phyloP scores from a whole-genome alignment of 1,140 invertebrate genomes.

The Trichogramma pretiosum region DNA sequence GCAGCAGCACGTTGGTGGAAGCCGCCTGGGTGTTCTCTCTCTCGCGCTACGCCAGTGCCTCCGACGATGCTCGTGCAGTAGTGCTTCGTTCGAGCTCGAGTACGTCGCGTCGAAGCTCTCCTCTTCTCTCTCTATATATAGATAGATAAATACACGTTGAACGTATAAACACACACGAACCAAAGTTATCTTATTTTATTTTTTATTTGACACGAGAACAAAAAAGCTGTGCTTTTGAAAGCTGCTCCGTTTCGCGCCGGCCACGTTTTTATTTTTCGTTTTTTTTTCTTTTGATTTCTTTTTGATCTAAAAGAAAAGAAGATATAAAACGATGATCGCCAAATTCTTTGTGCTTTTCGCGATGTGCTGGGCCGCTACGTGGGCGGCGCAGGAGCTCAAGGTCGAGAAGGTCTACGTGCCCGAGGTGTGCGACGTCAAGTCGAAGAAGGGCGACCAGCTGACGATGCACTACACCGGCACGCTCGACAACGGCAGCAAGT shows the following conservation, averaged over 20 bases:
- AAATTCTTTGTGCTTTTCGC: neutral
- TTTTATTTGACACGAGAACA: no score
- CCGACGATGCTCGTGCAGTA: no score
- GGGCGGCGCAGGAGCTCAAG: constrained; percentile 56
- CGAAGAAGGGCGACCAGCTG: constrained; percentile 80
- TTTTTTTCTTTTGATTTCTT: neutral
- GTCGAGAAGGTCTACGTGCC: constrained; percentile 71
- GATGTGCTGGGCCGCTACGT: constrained; percentile 11
- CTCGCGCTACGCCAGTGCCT: no score
- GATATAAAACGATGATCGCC: neutral
- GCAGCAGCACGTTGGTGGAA: constrained; percentile 33
- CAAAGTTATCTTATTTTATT: no score
- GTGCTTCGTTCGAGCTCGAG: no score
- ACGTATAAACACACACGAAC: no score
- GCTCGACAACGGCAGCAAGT: constrained; percentile 78
- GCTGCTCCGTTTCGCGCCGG: neutral
- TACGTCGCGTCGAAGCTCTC: no score
- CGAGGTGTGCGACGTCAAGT: constrained; percentile 69
- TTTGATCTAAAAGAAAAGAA: neutral
- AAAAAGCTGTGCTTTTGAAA: neutral
- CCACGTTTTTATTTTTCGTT: neutral
- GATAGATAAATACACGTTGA: no score
- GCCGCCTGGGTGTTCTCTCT: no score
- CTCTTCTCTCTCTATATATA: no score
- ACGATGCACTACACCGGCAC: constrained; percentile 92